A percentile compares a stretch with the other conserved stretches of the same genome.
Evolutionary conservation across 2,797 vertebrate genomes (phyloP).

Genomic region (Argya squamiceps): DNA sequence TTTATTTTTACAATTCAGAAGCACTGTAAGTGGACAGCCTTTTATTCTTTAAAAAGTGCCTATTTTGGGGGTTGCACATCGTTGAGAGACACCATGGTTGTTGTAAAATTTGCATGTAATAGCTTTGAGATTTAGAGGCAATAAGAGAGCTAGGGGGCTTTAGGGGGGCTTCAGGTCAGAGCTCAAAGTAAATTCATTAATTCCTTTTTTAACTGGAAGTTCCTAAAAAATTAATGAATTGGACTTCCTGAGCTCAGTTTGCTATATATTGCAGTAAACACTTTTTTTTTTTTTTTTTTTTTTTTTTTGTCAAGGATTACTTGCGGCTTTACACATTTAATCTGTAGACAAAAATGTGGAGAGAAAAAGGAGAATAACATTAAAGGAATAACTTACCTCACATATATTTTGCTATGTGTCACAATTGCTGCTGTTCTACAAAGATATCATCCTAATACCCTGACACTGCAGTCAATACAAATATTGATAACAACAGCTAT

Average conservation of each 20-base stretch:
- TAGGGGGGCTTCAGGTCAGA: constrained; percentile 46
- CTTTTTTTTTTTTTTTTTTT: not conserved
- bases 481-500: not conserved
- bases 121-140: constrained; percentile 37
- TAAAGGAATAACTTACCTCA: not conserved
- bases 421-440: not conserved
- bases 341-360: not conserved
- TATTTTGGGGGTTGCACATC: not conserved
- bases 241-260: not conserved
- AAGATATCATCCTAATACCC: not conserved
- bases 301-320: not conserved
- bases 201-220: constrained; percentile 38
- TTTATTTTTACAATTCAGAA: not conserved
- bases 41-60: constrained; percentile 37
- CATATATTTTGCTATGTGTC: not conserved
- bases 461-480: not conserved
- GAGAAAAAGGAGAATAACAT: not conserved
- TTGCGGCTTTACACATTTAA: constrained; percentile 19
- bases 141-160: constrained; percentile 22
- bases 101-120: constrained; percentile 37
- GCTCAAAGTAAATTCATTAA: constrained; percentile 63
- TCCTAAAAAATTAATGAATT: constrained; percentile 50
- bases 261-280: constrained; percentile 3
- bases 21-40: not conserved
- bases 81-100: not conserved